Base-by-base conservation (phyloP, 2,888 invertebrate genomes). In the Scrobipalpa atriplicella region DNA sequence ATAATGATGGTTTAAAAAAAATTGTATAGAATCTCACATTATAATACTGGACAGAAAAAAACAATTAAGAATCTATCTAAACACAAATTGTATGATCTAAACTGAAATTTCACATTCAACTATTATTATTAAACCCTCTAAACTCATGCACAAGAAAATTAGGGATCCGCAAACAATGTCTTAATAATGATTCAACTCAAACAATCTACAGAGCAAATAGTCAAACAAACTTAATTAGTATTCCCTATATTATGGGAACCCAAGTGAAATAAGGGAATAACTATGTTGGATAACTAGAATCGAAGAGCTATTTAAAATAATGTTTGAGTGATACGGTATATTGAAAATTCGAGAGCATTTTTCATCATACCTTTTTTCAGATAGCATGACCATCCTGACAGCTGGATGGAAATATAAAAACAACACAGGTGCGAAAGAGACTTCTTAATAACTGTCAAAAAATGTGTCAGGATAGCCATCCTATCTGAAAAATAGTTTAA, bases 221-320 rank as follows among this genome's bases (percentile, higher is more conserved):
- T 85, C 83, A 84, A 87, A 88, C 85, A 84, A 85, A 89, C 86
- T 87, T 88, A 89, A 90, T 89, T 87, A 88, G 82, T 84, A 80
- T 80, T 85, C 85, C 80, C 83, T 82, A 73, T 68, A 75, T 6
- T 47, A 47, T 47, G 75, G 74, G 75, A 81, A 75, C 76, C 75
- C 67, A 72, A 68, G 79, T 86, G 85, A 87, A 87, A 85, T 87
- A n/a, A n/a, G n/a, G n/a, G n/a, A n/a, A n/a, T n/a, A n/a, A n/a
- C n/a, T n/a, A 87, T 86, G 82, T 83, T 83, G 82, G 83, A 78
- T 84, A 82, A 82, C 82, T 83, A 84, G 84, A 81, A 85, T 90
- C 87, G 90, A 90, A 87, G 84, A 86, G 77, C 83, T 80, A 87
- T 90, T n/a, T 89, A 89, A 85, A 85, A 86, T 89, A 87, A 89